phyloP scores from a whole-genome alignment of 2,888 invertebrate species.

The Meta bourneti region DNA sequence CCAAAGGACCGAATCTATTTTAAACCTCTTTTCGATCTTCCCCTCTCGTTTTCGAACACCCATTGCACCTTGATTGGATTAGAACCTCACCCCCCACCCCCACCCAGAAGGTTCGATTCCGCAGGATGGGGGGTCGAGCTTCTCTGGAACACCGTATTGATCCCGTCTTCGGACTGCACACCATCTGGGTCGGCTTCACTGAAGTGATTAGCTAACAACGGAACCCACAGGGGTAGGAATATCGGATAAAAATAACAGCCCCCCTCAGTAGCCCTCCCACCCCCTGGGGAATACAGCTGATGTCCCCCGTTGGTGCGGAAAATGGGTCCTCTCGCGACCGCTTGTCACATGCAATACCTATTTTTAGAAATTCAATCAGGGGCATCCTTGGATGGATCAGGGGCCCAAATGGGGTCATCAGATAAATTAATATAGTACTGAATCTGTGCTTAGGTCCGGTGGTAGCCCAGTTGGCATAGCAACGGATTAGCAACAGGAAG shows the following conservation, averaged over 20 bases:
- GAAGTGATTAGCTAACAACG: slow-evolving; percentile 55
- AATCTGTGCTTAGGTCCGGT: too few relatives aligned
- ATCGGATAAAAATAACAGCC: background rate
- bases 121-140: background rate
- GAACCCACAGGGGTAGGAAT: background rate
- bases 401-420: too few relatives aligned
- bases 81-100: background rate
- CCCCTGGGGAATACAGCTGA: background rate
- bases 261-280: background rate
- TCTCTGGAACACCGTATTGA: slow-evolving; percentile 15
- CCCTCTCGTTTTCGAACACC: background rate
- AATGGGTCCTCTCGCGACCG: background rate
- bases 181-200: slow-evolving; percentile 46
- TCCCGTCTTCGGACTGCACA: slow-evolving; percentile 5
- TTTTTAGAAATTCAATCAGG: background rate
- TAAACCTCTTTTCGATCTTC: background rate
- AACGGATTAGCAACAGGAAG: too few relatives aligned
- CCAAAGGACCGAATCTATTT: background rate
- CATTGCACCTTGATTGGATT: slow-evolving; percentile 32
- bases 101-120: slow-evolving; percentile 5
- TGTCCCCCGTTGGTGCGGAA: background rate
- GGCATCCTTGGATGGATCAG: too few relatives aligned
- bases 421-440: too few relatives aligned
- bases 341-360: background rate
- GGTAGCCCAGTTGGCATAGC: too few relatives aligned